These are phyloP conservation scores for Tromatobia lineatoria DNA, from an alignment of 2,888 invertebrate species.

Conservation along the genomic window DNA sequence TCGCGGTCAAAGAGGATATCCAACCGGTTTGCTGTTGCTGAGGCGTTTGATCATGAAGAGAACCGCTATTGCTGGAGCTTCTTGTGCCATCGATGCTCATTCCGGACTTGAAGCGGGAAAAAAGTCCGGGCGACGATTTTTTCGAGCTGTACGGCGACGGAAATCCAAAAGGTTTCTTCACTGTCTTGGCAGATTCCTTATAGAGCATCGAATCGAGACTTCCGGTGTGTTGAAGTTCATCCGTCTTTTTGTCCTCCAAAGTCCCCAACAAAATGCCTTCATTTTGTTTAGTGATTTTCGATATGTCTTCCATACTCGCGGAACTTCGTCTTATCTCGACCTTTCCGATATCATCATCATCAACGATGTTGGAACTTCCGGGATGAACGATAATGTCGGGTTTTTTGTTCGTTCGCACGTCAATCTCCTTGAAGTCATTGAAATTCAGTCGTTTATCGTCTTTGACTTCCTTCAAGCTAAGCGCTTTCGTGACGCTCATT, in stretches of 20 bases:
- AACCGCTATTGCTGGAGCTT: conserved; percentile 82
- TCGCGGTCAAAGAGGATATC: conserved; percentile 84
- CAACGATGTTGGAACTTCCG: conserved; percentile 74
- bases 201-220: conserved; percentile 83
- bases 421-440: conserved; percentile 78
- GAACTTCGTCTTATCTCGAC: conserved; percentile 83
- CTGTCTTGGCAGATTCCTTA: conserved; percentile 77
- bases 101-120: conserved; percentile 82
- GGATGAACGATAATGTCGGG: conserved; percentile 81
- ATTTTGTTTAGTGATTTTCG: conserved; percentile 82
- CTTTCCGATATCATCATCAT: conserved; percentile 77
- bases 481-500: conserved; percentile 56
- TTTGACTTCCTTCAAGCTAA: conserved; percentile 65
- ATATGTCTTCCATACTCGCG: conserved; percentile 84
- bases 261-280: conserved; percentile 77
- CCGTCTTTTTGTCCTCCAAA: conserved; percentile 79
- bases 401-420: conserved; percentile 73
- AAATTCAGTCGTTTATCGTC: conserved; percentile 70
- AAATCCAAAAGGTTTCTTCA: conserved; percentile 74
- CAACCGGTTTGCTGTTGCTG: conserved; percentile 80
- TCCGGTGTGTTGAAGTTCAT: conserved; percentile 80
- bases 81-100: conserved; percentile 83
- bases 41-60: conserved; percentile 79
- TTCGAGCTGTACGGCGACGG: conserved; percentile 79
- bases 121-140: conserved; percentile 80